Base-by-base conservation (phyloP, 2,888 invertebrate species). In the Rhagium mordax region DNA sequence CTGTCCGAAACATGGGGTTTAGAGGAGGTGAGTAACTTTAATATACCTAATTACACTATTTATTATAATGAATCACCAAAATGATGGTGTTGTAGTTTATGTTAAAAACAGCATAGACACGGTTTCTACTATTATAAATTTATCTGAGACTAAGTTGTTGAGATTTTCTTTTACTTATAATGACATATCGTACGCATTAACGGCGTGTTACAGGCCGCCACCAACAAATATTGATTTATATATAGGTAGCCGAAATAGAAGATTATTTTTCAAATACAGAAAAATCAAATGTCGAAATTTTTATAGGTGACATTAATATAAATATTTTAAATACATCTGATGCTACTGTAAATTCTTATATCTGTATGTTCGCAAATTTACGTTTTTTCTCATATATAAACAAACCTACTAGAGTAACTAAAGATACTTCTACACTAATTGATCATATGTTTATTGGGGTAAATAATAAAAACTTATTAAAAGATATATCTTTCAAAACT, bases 261-360 rank as follows among this genome's bases (percentile, higher is more conserved):
- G 33, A 18, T 10, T 62, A 70, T 62, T 41, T 62, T 15, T 21
- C 41, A 18, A 24, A 51, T 13, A 41, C 33, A 41, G 49, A 33
- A 53, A 33, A 41, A 4, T 61, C 18, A 20, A 61, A 70, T 53
- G 24, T 70, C 10, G 61, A 62, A 29, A 20, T 70, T 29, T 70
- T 62, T 53, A 53, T 62, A 16, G 62, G 53, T 21, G 70, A 69
- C 21, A 60, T 70, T 20, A 62, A 62, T 33, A 55, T 70, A 13
- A 55, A 70, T 41, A 24, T 51, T 20, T 41, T 61, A 21, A 69
- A 61, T 29, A 15, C 18, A 41, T n/a, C 49, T 51, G 61, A 51
- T n/a, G 2, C 29, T 3, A 18, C 16, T n/a, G 60, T 69, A n/a
- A 69, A 53, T 51, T 47, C 16, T 33, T 61, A 69, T 20, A 51